These are phyloP conservation scores for Trichogramma evanescens DNA, from an alignment of 2,888 invertebrate species.

Conservation along the genomic window DNA sequence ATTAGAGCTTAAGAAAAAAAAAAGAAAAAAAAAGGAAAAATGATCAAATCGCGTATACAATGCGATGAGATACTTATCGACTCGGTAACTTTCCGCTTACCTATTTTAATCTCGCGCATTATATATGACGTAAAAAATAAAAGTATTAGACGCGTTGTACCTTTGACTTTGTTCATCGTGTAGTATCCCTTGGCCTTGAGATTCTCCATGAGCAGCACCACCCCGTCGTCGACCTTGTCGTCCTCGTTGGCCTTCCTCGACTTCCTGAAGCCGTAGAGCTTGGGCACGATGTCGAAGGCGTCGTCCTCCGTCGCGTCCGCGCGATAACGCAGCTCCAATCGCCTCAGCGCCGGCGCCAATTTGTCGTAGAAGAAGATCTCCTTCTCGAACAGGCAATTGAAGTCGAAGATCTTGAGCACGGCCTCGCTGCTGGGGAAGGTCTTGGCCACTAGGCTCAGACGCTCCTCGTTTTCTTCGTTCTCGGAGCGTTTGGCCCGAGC, in stretches of 20 bases:
- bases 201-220: slow-evolving; percentile 17
- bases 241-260: neutral
- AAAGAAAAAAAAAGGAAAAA: neutral
- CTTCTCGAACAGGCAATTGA: slow-evolving; percentile 9
- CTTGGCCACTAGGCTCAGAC: slow-evolving; percentile 10
- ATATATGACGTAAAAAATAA: neutral
- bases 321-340: slow-evolving; percentile 6
- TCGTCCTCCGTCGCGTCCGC: neutral
- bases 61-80: no score
- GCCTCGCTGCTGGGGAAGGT: slow-evolving; percentile 1
- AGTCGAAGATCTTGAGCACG: slow-evolving; percentile 11
- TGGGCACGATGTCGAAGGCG: slow-evolving; percentile 2
- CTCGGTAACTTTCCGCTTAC: no score
- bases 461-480: neutral
- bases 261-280: slow-evolving; percentile 2
- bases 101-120: neutral
- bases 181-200: slow-evolving; percentile 13
- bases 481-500: neutral
- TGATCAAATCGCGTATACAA: no score
- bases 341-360: neutral
- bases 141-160: neutral
- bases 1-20: neutral
- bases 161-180: slow-evolving; percentile 13
- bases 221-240: slow-evolving; percentile 3
- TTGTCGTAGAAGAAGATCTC: slow-evolving; percentile 20